These are phyloP conservation scores for Chymomyza amoena DNA, from an alignment of 2,888 invertebrate genomes.

Conservation along the genomic window DNA sequence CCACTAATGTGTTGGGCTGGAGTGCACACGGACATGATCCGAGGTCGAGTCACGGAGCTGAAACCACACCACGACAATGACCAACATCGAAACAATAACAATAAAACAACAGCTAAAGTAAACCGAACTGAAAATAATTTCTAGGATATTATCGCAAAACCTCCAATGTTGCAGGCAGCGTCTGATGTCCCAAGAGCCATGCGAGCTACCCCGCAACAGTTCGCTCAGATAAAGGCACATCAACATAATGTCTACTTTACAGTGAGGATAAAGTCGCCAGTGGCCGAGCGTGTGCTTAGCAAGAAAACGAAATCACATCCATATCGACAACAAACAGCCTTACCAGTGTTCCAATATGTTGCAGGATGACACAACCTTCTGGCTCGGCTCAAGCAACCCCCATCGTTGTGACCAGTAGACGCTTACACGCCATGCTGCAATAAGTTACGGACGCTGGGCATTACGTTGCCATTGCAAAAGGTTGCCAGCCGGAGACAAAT, in stretches of 20 bases:
- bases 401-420: conserved; percentile 44
- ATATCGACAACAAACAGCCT: conserved; percentile 38
- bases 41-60: conserved; percentile 39
- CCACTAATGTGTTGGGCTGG: conserved; percentile 60
- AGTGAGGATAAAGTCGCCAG: conserved; percentile 71
- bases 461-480: conserved; percentile 49
- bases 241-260: conserved; percentile 78
- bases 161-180: conserved; percentile 27
- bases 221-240: conserved; percentile 54
- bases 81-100: conserved; percentile 59
- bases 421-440: conserved; percentile 69
- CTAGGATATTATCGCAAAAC: conserved; percentile 64
- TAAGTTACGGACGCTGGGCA: conserved; percentile 62
- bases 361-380: neutral
- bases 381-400: conserved; percentile 31
- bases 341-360: neutral
- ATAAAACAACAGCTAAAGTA: conserved; percentile 60
- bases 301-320: conserved; percentile 68
- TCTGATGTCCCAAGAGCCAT: conserved; percentile 74
- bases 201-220: conserved; percentile 38
- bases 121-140: conserved; percentile 64
- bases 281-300: conserved; percentile 18
- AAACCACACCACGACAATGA: conserved; percentile 44
- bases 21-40: conserved; percentile 9
- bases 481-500: conserved; percentile 61